Evolutionary conservation across 2,113 vertebrate genomes (phyloP), one percentile per base, ranked within the genome.

Genomic region (Nothoprocta perdicaria): DNA sequence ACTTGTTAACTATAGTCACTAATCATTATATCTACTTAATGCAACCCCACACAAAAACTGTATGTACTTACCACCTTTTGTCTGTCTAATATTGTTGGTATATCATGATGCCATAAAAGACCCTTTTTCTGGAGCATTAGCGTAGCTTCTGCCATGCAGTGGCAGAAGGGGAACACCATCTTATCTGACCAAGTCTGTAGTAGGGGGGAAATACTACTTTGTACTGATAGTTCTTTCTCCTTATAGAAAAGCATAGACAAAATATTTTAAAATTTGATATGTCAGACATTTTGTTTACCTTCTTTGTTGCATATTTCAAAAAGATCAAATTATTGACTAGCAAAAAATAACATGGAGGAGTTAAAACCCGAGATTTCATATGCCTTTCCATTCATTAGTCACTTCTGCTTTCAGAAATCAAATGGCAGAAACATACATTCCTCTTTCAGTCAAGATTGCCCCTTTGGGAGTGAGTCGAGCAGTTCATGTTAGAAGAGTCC

Each of bases 381-480:
- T n/a, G 50, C 67, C 84, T 92, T 81, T 67, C 72, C 79, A 73
- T 94, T 86, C 85, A 94, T 95, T 90, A 94, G 93, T 67, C 87
- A 90, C 79, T 91, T 69, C 77, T 94, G 89, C 88, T 80, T 91
- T 27, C 84, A 93, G 91, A 94, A 89, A 75, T 95, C 89, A 89
- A 96, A 94, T 84, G 82, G 91, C 82, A 94, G 90, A 82, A 95
- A 84, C 78, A 83, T 60, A 75, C 85, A 94, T 94, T 92, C 91
- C 94, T 92, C 69, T 78, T 75, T 85, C 93, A 90, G 91, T 31
- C 84, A 90, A 27, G 93, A 96, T 95, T 94, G 89, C 90, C 93
- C 93, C 94, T 96, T 76, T 84, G 86, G 93, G 95, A 93, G 84
- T 73, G 92, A 96, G 92, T 86, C 38, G 50, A 91, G 74, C 91